phyloP scores from a whole-genome alignment of 2,113 vertebrate species.

The Neogale vison region DNA sequence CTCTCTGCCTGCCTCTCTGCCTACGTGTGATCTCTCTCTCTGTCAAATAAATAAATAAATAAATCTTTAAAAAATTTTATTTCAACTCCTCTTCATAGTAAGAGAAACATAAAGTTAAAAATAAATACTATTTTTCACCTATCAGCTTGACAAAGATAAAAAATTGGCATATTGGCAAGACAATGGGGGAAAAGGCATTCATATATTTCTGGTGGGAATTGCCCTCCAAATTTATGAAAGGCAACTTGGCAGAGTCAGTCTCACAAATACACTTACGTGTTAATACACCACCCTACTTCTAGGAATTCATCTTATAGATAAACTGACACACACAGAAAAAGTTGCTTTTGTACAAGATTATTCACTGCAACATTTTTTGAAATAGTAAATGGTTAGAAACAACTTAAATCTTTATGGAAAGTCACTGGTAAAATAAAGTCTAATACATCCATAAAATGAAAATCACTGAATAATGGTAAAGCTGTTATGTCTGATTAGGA shows the following conservation, averaged over 20 bases:
- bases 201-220: not conserved
- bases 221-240: not conserved
- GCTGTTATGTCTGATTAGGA: not conserved
- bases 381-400: conserved; percentile 29
- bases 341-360: not conserved
- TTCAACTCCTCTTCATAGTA: not conserved
- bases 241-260: not conserved
- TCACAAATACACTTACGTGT: not conserved
- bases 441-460: not conserved
- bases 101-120: conserved; percentile 33
- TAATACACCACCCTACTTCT: not conserved
- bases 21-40: no score
- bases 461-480: not conserved
- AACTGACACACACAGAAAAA: not conserved
- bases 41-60: no score
- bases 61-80: no score
- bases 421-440: not conserved
- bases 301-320: not conserved
- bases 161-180: not conserved
- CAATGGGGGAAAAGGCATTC: not conserved
- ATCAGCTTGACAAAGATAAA: not conserved
- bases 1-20: no score
- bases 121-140: not conserved
- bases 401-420: conserved; percentile 16
- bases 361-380: not conserved